A percentile compares a stretch with the other conserved stretches of the same genome.
Conservation (phyloP, 2,888 invertebrate species). For the Drosophila kokeensis region DNA sequence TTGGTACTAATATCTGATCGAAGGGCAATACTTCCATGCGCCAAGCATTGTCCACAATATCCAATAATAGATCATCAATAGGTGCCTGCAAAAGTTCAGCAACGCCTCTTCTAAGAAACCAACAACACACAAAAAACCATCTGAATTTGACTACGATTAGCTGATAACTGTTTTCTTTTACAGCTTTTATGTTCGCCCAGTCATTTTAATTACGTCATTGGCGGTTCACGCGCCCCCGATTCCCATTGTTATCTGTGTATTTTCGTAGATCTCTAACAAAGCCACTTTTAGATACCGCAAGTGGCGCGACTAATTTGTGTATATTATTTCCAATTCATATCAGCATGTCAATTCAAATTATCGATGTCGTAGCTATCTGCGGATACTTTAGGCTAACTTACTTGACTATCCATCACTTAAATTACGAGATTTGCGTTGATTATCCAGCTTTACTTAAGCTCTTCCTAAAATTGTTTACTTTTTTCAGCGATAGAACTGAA, state of each 20-base stretch:
- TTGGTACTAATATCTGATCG: slow-evolving; percentile 94
- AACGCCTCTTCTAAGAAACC: slow-evolving; percentile 52
- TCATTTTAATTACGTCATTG: slow-evolving; percentile 60
- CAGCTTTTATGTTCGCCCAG: slow-evolving; percentile 2
- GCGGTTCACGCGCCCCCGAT: slow-evolving; percentile 9
- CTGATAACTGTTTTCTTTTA: slow-evolving; percentile 19
- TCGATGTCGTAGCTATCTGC: neutral
- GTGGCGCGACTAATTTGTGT: slow-evolving; percentile 47
- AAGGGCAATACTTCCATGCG: slow-evolving; percentile 92
- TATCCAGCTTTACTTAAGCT: slow-evolving; percentile 40
- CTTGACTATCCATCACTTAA: slow-evolving; percentile 83
- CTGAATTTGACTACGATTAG: slow-evolving; percentile 11
- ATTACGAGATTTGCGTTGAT: slow-evolving; percentile 35
- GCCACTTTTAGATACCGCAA: slow-evolving; percentile 56
- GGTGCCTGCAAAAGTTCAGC: slow-evolving; percentile 70
- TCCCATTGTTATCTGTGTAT: slow-evolving; percentile 36
- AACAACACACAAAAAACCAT: slow-evolving; percentile 6
- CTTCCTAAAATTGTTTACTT: slow-evolving; percentile 53
- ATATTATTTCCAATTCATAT: slow-evolving; percentile 32
- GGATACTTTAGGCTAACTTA: slow-evolving; percentile 43
- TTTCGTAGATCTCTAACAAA: slow-evolving; percentile 62
- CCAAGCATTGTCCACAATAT: slow-evolving; percentile 92
- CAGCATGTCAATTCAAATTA: neutral
- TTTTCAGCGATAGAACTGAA: slow-evolving; percentile 30
- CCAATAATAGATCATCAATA: slow-evolving; percentile 84